Evolutionary conservation across 2,888 invertebrate species (phyloP).

Genomic region (Aleiodes alternator): DNA sequence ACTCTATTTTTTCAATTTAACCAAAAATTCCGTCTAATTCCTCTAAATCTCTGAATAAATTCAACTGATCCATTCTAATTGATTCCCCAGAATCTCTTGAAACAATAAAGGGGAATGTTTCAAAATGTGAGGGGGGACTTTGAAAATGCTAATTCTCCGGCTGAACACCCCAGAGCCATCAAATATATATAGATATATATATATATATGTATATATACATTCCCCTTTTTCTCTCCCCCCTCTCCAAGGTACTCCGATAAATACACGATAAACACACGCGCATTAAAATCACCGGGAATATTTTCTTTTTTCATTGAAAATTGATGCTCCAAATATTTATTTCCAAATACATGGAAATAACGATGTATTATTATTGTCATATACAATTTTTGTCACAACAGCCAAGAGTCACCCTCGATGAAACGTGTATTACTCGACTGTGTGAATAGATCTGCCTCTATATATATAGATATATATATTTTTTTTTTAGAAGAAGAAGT

Average conservation of each 20-base stretch:
- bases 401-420: constrained; percentile 14
- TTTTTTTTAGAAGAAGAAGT: constrained; percentile 3
- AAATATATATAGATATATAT: constrained; percentile 58
- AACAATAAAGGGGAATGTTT: constrained; percentile 56
- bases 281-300: constrained; percentile 30
- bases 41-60: constrained; percentile 17
- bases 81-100: constrained; percentile 55
- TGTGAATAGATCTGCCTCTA: background rate
- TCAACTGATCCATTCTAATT: constrained; percentile 52
- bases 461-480: background rate
- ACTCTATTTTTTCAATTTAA: too few relatives aligned
- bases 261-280: constrained; percentile 42
- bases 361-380: constrained; percentile 22
- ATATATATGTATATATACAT: too few relatives aligned
- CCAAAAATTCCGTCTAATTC: background rate
- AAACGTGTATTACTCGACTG: constrained; percentile 9
- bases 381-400: constrained; percentile 35
- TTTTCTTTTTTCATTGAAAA: constrained; percentile 18
- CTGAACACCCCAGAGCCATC: constrained; percentile 64
- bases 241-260: constrained; percentile 17
- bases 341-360: constrained; percentile 27
- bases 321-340: constrained; percentile 22
- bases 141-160: constrained; percentile 61
- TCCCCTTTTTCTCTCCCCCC: constrained; percentile 51
- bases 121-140: constrained; percentile 37